Percentiles rank a stretch among this genome's conserved stretches.
Conservation (phyloP, 2,797 vertebrate genomes). For the Molossus molossus region DNA sequence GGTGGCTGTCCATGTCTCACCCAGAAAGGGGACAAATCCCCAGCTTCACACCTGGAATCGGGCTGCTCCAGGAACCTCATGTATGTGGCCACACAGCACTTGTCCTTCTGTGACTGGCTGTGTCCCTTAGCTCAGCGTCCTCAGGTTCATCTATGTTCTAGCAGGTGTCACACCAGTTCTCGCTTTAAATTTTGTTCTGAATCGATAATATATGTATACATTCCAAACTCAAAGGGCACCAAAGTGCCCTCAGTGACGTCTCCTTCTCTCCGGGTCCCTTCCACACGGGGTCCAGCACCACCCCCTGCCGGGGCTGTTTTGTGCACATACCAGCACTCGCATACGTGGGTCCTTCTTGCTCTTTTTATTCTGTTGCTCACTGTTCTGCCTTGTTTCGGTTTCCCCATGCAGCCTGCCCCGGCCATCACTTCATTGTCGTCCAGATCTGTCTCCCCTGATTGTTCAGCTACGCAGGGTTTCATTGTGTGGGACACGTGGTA, state of each 20-base stretch:
- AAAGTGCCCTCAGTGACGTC: background rate
- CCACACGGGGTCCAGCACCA: background rate
- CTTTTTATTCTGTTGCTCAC: too few species aligned
- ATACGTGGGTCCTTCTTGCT: background rate
- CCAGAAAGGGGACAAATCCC: background rate
- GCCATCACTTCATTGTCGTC: background rate
- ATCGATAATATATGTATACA: background rate
- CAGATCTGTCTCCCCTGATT: background rate
- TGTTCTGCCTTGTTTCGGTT: background rate
- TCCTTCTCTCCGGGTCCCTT: background rate
- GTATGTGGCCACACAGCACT: accelerated
- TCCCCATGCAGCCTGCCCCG: background rate
- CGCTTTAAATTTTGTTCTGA: background rate
- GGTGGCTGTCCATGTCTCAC: background rate
- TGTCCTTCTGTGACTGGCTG: too few species aligned
- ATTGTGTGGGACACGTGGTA: accelerated
- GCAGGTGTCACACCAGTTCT: background rate
- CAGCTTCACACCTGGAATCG: background rate
- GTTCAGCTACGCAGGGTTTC: background rate
- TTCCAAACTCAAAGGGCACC: background rate
- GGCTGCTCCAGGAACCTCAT: background rate
- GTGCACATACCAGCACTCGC: background rate
- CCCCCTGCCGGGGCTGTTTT: too few species aligned
- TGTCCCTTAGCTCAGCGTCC: background rate
- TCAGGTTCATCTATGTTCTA: accelerated